phyloP scores from a whole-genome alignment of 2,113 vertebrate species.

The Chrysemys picta region DNA sequence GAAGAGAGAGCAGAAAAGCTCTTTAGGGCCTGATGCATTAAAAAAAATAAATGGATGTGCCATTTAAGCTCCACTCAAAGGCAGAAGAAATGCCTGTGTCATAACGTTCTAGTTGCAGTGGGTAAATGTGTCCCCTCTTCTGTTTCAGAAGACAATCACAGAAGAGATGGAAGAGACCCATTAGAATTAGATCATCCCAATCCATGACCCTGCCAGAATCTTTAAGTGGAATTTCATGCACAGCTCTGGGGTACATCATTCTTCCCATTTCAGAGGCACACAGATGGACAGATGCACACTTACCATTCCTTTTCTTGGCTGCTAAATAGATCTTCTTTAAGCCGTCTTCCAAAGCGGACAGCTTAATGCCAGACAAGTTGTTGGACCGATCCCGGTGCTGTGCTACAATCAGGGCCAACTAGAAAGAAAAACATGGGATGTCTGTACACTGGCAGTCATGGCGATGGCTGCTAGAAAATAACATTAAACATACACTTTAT shows the following conservation, averaged over 20 bases:
- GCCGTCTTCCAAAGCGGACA: conserved; percentile 88
- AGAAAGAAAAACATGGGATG: conserved; percentile 6
- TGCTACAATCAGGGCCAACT: conserved; percentile 91
- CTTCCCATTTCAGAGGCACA: not conserved
- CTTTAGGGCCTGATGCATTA: not conserved
- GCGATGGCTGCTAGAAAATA: not conserved
- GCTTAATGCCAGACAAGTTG: conserved; percentile 88
- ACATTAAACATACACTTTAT: not conserved
- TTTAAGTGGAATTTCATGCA: not conserved
- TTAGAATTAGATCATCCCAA: not conserved
- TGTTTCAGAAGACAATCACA: not conserved
- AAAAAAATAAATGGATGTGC: not conserved
- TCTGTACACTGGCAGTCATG: not conserved
- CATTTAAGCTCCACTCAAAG: not conserved
- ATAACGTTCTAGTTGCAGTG: not conserved
- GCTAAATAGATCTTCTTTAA: conserved; percentile 87
- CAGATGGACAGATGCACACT: conserved; percentile 6
- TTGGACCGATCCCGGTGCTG: conserved; percentile 88
- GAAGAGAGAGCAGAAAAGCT: not conserved
- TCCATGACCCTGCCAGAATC: not conserved
- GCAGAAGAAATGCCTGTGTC: not conserved
- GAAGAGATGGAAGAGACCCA: not conserved
- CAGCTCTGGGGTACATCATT: not conserved
- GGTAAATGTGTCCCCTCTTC: not conserved
- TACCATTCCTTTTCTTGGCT: conserved; percentile 88